Base-by-base conservation (phyloP, 2,888 invertebrate species). In the Caenorhabditis doughertyi region DNA sequence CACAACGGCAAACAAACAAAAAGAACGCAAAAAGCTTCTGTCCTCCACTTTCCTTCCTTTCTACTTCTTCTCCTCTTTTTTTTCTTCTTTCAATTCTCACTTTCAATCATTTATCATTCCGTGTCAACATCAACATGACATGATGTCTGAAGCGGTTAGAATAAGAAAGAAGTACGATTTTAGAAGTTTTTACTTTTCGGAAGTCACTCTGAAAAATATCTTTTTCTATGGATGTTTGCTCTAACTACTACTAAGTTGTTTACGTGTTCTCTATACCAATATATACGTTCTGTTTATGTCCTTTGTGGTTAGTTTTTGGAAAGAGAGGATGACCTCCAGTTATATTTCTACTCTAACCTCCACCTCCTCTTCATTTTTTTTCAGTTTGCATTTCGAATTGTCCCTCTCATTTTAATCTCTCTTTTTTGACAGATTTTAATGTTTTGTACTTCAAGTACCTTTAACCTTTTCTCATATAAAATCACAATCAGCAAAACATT, bases 101-200 rank as follows among this genome's bases (percentile, higher is more conserved):
- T 64, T 64, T 64, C 64, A 29, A 64, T 64, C 49, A 64, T 64
- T 64, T 64, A 64, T 64, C 64, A 64, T 64, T 64, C 64, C 64
- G 64, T 64, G 64, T 64, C 64, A 64, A 64, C 64, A 64, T 64
- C 64, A 49, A 49, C 29, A 64, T 47, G 49, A 64, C 47, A 49
- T 49, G 49, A 64, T 49, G 47, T 64, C 64, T 64, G 64, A 32
- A 64, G 47, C 64, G 49, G 64, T 64, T 64, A 25, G 58, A 35
- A 60, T 9, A 16, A 39, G 13, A 39, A 25, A 29, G 3, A 49
- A 64, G 64, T 64, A 64, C 64, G 64, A 64, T 64, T 62, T 62
- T 47, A 39, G 23, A 35, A 60, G 42, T 60, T 64, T 44, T 29
- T 7, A 64, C 47, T 42, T 47, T 64, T 62, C 44, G 44, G 44